These are phyloP conservation scores for Erpobdella octoculata DNA, from an alignment of 2,888 invertebrate genomes.

Conservation along the genomic window DNA sequence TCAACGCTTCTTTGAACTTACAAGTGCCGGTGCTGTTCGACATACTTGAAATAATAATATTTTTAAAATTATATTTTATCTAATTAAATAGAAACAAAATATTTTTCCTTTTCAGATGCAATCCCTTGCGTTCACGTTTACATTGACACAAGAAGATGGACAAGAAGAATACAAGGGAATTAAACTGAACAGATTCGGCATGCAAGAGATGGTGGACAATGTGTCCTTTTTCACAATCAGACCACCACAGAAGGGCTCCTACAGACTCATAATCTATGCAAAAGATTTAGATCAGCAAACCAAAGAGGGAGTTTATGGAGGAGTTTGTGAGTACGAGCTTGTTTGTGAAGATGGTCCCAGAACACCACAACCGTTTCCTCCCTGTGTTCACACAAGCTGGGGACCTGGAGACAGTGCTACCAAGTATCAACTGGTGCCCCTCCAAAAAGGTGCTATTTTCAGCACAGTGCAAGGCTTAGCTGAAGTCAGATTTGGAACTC, in stretches of 20 bases:
- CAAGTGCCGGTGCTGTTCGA: not conserved
- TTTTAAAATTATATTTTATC: not conserved
- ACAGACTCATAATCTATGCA: conserved; percentile 50
- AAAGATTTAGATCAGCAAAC: conserved; percentile 48
- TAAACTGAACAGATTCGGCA: conserved; percentile 46
- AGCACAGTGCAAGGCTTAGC: conserved; percentile 48
- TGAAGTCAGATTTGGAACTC: conserved; percentile 47
- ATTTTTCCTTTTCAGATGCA: conserved; percentile 34
- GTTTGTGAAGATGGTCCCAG: conserved; percentile 45
- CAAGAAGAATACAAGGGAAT: conserved; percentile 43
- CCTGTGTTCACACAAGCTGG: conserved; percentile 51
- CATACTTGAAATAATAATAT: not conserved
- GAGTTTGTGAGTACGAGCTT: conserved; percentile 52
- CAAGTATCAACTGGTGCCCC: conserved; percentile 47
- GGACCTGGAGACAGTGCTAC: conserved; percentile 48
- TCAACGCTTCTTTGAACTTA: no score
- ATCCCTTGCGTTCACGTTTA: conserved; percentile 51
- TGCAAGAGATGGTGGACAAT: conserved; percentile 50
- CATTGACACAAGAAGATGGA: conserved; percentile 48
- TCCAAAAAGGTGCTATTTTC: conserved; percentile 48
- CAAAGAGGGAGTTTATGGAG: conserved; percentile 51
- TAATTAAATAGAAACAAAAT: not conserved
- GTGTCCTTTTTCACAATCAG: conserved; percentile 50
- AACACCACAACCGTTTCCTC: conserved; percentile 48
- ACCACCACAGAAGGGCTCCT: conserved; percentile 48